Evolutionary conservation across 2,113 vertebrate genomes (phyloP).

Genomic region (Macheiramphus alcinus): DNA sequence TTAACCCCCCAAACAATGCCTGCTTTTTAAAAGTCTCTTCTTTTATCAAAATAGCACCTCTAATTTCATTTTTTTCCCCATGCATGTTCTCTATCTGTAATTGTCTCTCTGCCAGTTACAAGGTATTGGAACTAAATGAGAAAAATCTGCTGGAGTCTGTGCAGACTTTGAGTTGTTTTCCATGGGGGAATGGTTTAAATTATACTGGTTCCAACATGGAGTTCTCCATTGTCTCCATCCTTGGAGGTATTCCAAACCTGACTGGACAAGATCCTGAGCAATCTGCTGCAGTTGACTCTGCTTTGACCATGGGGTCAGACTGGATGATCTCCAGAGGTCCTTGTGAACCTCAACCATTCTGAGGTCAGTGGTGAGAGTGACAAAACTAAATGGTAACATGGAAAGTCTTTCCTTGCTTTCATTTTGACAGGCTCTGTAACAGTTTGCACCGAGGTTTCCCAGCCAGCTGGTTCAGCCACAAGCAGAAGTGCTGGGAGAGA

Average conservation of each 20-base stretch:
- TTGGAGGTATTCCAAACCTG: neutral
- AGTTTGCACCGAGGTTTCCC: neutral
- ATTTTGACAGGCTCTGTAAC: neutral
- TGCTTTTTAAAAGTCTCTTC: neutral
- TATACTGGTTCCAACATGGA: neutral
- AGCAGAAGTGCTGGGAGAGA: neutral
- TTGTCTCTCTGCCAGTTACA: neutral
- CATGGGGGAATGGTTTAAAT: neutral
- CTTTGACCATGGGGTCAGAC: neutral
- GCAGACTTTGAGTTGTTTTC: neutral
- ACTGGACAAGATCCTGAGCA: neutral
- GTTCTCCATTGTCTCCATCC: neutral
- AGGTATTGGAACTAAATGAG: neutral
- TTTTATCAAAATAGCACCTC: neutral
- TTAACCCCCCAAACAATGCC: neutral
- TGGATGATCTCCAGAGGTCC: neutral
- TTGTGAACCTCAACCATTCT: neutral
- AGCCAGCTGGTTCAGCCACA: neutral
- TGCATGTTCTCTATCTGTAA: neutral
- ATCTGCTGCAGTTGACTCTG: neutral
- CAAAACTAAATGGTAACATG: neutral
- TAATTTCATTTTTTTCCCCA: neutral
- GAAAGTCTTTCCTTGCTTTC: neutral
- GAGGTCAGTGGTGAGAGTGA: neutral
- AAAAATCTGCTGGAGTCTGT: neutral